Base-by-base conservation (phyloP, 2,113 vertebrate species). In the Athene cunicularia region DNA sequence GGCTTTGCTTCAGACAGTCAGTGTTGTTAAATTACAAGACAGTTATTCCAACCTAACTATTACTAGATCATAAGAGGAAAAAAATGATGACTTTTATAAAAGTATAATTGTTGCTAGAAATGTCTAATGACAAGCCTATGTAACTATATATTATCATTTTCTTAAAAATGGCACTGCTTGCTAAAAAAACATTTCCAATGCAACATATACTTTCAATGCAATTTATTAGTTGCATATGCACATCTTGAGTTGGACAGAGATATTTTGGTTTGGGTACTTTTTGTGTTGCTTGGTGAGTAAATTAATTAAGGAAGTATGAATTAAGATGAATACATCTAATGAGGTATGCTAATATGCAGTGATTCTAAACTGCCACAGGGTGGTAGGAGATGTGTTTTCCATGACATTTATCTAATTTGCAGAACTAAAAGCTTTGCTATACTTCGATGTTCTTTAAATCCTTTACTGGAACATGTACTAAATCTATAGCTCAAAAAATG, bases 361-460 rank as follows among this genome's bases (percentile, higher is more conserved):
- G 96, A 98, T 98, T 98, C 95, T 94, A 96, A 98, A 96, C 96
- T 94, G 92, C 98, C 98, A 98, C 98, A 97, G 95, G 98, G 98
- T 98, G 98, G 98, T 98, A 98, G 98, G 63, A 98, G 97, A 98
- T 92, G 76, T 96, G 97, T 96, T 98, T 97, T 97, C 91, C 96
- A 98, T 74, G 97, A 97, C 59, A 88, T 96, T 94, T 97, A 91
- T 95, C 80, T 98, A 95, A 98, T 97, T 97, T 95, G 82, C 71
- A 97, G 95, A 98, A 97, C 91, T 95, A 96, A 98, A 81, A 88
- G 86, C 41, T 97, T 97, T 97, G 84, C 53, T 96, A 87, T 41
- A 72, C 84, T 98, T 96, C 45, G 52, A 73, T 8, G 2, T 86
- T 81, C 80, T 94, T 95, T 91, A 96, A 96, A 75, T 93, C 56